Conservation (phyloP, 1,140 invertebrate species). For the Cydia splendana region DNA sequence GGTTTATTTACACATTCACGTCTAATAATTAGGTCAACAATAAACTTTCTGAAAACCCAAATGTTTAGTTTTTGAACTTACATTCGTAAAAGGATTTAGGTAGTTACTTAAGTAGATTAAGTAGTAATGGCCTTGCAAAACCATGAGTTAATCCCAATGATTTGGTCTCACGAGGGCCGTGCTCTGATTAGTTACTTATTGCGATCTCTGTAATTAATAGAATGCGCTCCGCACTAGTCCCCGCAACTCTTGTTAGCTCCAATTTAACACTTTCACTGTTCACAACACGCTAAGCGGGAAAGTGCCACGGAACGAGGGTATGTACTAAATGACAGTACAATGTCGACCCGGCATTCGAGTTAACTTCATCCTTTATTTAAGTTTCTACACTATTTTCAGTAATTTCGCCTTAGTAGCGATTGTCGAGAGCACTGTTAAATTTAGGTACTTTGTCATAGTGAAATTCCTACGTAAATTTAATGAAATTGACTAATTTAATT, state of each 20-base stretch:
- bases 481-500: too few species aligned
- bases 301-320: conserved; percentile 22
- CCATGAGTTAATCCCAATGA: background rate
- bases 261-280: conserved; percentile 31
- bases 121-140: background rate
- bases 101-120: too few species aligned
- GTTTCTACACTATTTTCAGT: conserved; percentile 8
- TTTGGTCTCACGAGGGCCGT: background rate
- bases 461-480: background rate
- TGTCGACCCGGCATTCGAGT: conserved; percentile 15
- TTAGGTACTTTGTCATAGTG: background rate
- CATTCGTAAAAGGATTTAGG: too few species aligned
- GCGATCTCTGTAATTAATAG: conserved; percentile 25
- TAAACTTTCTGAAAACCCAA: too few species aligned
- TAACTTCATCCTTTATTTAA: conserved; percentile 9
- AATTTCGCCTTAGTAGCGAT: background rate
- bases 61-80: background rate
- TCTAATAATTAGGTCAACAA: too few species aligned
- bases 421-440: background rate
- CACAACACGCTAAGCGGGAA: conserved; percentile 24
- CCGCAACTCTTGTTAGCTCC: conserved; percentile 28
- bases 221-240: background rate
- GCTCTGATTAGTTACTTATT: conserved; percentile 16
- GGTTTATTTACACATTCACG: too few species aligned
- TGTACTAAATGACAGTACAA: conserved; percentile 25